Conservation (phyloP, 2,888 invertebrate genomes). For the Drosophila leonis region DNA sequence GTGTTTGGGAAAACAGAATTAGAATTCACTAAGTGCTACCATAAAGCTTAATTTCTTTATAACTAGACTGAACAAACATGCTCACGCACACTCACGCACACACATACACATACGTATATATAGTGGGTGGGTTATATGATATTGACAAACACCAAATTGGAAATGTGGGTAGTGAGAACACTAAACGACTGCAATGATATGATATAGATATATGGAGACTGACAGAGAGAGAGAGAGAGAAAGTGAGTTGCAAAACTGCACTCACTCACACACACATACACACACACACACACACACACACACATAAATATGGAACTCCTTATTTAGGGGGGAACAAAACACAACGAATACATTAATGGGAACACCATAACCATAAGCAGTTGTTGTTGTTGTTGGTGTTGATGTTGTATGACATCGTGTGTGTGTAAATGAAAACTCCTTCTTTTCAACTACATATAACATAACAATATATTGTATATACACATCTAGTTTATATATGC, state of each 20-base stretch:
- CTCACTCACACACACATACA: constrained; percentile 33
- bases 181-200: constrained; percentile 17
- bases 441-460: constrained; percentile 42
- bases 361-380: constrained; percentile 75
- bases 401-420: constrained; percentile 37
- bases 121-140: constrained; percentile 13
- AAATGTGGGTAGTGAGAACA: constrained; percentile 23
- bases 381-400: constrained; percentile 41
- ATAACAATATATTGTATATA: constrained; percentile 24
- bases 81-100: constrained; percentile 24
- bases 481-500: constrained; percentile 13
- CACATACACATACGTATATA: constrained; percentile 14
- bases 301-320: constrained; percentile 1
- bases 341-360: constrained; percentile 44
- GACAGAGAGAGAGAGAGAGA: constrained; percentile 8
- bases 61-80: constrained; percentile 53
- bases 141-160: constrained; percentile 52
- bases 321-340: constrained; percentile 8
- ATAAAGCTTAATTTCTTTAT: constrained; percentile 44
- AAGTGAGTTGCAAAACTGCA: constrained; percentile 15
- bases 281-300: constrained; percentile 36
- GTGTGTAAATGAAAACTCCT: constrained; percentile 27
- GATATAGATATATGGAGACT: neutral
- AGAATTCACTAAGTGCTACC: constrained; percentile 40
- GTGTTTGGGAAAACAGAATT: constrained; percentile 5